Evolutionary conservation across 2,113 vertebrate species (phyloP), one percentile per base, ranked within the genome.

Genomic region (Dissostichus mawsoni): DNA sequence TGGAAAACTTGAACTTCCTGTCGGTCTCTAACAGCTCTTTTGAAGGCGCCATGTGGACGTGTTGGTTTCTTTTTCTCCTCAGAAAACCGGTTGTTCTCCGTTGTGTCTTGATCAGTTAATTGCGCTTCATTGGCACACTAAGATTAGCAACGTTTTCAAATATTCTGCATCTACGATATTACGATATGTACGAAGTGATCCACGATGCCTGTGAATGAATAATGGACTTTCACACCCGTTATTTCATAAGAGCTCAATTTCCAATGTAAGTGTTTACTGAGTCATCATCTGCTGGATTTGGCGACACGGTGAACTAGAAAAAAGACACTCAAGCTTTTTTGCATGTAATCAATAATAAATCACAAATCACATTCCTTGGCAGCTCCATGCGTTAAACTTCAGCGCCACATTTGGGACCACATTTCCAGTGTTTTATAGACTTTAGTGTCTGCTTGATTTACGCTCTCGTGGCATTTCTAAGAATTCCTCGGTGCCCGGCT

Each of bases 1-100:
- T 93, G 92, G 92, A 93, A 94, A 90, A 89, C 86, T 50, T 29
- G 61, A 83, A 89, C 87, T 92, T 92, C 89, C 87, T 87, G 74
- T 69, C 41, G 56, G 63, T 78, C 69, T 47, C 44, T 69, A 78
- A 75, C 75, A 20, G 62, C 73, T 78, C 62, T 88, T 29, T 84
- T 88, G 72, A 90, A 77, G 70, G 51, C 17, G 25, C 67, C 0
- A 20, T 68, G 25, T 68, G 53, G 29, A 80, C 0, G 2, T 41
- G 59, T 81, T 41, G 50, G 76, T 73, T 78, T 52, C 53, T 76
- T 56, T 65, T 53, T 58, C 33, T 52, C 73, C 44, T 56, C 36
- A 44, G 16, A 44, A 18, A 25, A 44, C 14, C 8, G 3, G 13
- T 58, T 52, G 45, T 13, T 58, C 16, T 55, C 13, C 23, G 33